Evolutionary conservation across 1,140 invertebrate species (phyloP), one percentile per base, ranked within the genome.

Genomic region (Drosophila virilis): DNA sequence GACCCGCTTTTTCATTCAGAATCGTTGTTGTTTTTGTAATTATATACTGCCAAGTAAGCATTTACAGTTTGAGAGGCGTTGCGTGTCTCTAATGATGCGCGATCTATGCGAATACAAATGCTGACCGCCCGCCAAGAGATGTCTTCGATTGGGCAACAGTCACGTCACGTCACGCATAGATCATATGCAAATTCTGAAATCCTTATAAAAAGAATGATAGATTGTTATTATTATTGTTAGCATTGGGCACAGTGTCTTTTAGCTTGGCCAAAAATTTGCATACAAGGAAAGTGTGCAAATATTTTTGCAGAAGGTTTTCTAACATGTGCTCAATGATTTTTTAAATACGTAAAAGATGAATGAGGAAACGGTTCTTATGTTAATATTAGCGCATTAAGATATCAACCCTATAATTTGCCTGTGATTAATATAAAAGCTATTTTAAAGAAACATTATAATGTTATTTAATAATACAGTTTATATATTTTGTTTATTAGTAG

Each of bases 61-160:
- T 86, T 88, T 88, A 86, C 83, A 88, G 83, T 89, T 86, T 88
- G 46, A 62, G 66, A 83, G 65, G 72, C 72, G 73, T 88, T 86
- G 83, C 83, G 80, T 86, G 83, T 70, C 58, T 64, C 54, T 86
- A 86, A 86, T 77, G 84, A 83, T 57, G 62, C 43, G 68, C 67
- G 75, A 86, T 82, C 70, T 88, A 76, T 88, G 79, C 78, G 22
- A 28, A 28, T 28, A 10, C 46, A 57, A 86, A 67, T 64, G 66
- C 71, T 42, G 17, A 13, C 52, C 28, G 42, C 12, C 12, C 40
- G 46, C 68, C 50, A 71, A 48, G 13, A 71, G 48, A 73, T 68
- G 52, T 71, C 52, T 80, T 80, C 59, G 74, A 71, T 83, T 72
- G 71, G 48, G 45, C 68, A 82, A 79, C 64, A 74, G 57, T 80